These are phyloP conservation scores for Sepiola atlantica DNA, from an alignment of 2,888 invertebrate species.

Conservation along the genomic window DNA sequence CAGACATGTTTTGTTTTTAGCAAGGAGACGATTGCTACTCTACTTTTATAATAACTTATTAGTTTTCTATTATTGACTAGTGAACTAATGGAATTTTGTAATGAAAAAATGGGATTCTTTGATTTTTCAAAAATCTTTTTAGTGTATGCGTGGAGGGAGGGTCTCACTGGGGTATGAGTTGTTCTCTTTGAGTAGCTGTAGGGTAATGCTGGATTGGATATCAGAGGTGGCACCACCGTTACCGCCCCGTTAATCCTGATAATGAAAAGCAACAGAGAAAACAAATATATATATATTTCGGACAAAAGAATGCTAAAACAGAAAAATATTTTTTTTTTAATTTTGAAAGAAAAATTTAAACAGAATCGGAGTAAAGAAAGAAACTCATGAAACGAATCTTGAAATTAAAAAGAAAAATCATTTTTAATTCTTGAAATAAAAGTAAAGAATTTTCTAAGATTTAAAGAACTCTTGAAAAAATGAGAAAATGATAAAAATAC, in stretches of 20 bases:
- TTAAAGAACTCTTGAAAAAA: too few relatives aligned
- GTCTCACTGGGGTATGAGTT: not conserved
- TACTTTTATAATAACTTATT: not conserved
- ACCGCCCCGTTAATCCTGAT: slow-evolving; percentile 43
- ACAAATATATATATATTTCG: too few relatives aligned
- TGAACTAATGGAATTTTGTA: slow-evolving; percentile 20
- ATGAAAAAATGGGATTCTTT: slow-evolving; percentile 32
- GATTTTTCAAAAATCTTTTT: not conserved
- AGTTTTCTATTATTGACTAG: not conserved
- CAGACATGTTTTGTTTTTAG: not conserved
- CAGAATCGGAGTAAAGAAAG: too few relatives aligned
- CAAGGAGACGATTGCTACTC: not conserved
- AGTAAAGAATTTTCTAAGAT: too few relatives aligned
- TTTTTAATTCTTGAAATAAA: too few relatives aligned
- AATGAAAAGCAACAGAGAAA: slow-evolving; percentile 3
- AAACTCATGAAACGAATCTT: too few relatives aligned
- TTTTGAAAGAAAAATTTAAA: too few relatives aligned
- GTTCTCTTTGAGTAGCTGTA: not conserved
- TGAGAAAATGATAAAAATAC: too few relatives aligned
- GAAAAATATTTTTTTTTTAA: too few relatives aligned
- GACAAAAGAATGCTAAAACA: too few relatives aligned
- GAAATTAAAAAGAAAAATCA: too few relatives aligned
- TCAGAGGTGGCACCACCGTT: slow-evolving; percentile 25
- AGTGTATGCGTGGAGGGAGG: too few relatives aligned
- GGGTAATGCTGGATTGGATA: slow-evolving; percentile 20